A percentile compares a stretch with the other conserved stretches of the same genome.
phyloP scores from a whole-genome alignment of 2,113 vertebrate genomes.

The Epinephelus cyanopodus region DNA sequence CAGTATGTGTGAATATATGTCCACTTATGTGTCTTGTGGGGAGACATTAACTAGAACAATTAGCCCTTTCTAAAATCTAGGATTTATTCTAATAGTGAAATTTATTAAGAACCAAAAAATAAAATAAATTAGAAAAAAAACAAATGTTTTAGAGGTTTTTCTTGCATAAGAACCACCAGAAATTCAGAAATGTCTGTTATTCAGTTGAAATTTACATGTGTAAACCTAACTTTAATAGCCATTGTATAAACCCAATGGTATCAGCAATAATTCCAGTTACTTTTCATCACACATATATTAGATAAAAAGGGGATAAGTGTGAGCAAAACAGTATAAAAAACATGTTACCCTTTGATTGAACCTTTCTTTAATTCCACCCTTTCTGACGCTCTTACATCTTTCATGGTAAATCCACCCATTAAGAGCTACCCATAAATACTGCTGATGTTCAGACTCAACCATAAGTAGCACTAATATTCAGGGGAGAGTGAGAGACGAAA shows the following conservation, averaged over 20 bases:
- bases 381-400: constrained; percentile 28
- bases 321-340: not conserved
- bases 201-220: not conserved
- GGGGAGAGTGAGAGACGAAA: constrained; percentile 51
- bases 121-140: too few relatives aligned
- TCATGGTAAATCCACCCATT: constrained; percentile 51
- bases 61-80: not conserved
- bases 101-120: too few relatives aligned
- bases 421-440: constrained; percentile 61
- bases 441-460: constrained; percentile 43
- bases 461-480: constrained; percentile 54
- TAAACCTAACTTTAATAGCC: not conserved
- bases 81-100: not conserved
- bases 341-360: constrained; percentile 26
- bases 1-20: not conserved
- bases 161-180: not conserved
- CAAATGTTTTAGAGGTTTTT: not conserved
- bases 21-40: not conserved
- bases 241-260: not conserved
- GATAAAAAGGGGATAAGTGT: not conserved
- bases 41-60: not conserved
- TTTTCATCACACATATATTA: not conserved
- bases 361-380: constrained; percentile 16
- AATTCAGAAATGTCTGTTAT: not conserved
- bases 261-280: not conserved